Conservation (phyloP, 2,888 invertebrate species). For the Automeris io region DNA sequence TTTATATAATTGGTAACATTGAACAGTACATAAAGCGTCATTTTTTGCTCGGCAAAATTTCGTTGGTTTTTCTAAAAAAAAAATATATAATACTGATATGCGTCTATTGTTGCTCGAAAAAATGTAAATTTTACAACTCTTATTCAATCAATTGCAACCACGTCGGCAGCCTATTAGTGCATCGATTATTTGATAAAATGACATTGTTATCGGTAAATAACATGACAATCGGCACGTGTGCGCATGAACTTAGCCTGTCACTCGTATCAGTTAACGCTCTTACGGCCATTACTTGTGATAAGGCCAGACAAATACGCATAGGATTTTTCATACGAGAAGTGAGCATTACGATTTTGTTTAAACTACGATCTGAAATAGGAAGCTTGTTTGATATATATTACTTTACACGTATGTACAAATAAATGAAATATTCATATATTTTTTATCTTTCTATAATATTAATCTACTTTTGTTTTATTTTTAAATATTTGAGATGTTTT, state of each 20-base stretch:
- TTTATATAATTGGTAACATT: too few species aligned
- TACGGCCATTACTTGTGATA: slow-evolving; percentile 10
- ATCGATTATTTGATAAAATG: slow-evolving; percentile 68
- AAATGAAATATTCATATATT: too few species aligned
- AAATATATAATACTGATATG: not conserved
- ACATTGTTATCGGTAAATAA: slow-evolving; percentile 42
- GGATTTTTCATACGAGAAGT: not conserved
- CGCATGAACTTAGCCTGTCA: slow-evolving; percentile 26
- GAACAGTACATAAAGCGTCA: too few species aligned
- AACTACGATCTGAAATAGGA: too few species aligned
- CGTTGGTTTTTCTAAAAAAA: too few species aligned
- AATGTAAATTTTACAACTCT: not conserved
- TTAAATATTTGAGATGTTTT: too few species aligned
- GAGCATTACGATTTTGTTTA: not conserved
- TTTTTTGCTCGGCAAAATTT: too few species aligned
- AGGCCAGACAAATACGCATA: not conserved
- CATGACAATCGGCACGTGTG: slow-evolving; percentile 36
- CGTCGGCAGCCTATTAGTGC: slow-evolving; percentile 29
- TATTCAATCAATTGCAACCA: not conserved
- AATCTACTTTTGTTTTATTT: too few species aligned
- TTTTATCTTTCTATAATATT: too few species aligned
- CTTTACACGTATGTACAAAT: too few species aligned
- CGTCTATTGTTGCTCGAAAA: not conserved
- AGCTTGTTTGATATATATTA: too few species aligned
- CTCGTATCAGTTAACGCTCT: slow-evolving; percentile 16